A percentile compares a stretch with the other conserved stretches of the same genome.
phyloP scores from a whole-genome alignment of 2,113 vertebrate species.

The Phyllostomus hastatus region DNA sequence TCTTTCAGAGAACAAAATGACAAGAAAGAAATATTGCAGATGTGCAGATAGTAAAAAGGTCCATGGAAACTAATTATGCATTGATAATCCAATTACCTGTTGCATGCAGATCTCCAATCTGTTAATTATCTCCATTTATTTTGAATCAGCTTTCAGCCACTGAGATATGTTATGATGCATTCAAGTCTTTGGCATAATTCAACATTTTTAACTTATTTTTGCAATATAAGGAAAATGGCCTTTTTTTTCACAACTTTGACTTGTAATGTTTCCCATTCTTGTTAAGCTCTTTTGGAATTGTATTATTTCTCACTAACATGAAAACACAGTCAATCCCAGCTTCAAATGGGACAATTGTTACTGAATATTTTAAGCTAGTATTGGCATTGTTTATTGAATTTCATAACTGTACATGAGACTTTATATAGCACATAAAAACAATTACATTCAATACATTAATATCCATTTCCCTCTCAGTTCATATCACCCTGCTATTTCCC shows the following conservation, averaged over 20 bases:
- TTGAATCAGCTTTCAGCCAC: constrained; percentile 73
- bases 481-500: not conserved
- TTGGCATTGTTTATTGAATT: constrained; percentile 36
- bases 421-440: constrained; percentile 39
- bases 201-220: constrained; percentile 55
- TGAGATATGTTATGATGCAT: constrained; percentile 71
- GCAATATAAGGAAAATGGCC: not conserved
- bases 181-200: constrained; percentile 62
- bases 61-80: constrained; percentile 78
- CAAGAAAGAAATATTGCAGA: constrained; percentile 77
- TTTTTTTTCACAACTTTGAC: constrained; percentile 23
- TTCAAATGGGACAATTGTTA: not conserved
- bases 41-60: constrained; percentile 69
- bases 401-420: not conserved
- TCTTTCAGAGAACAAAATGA: constrained; percentile 75
- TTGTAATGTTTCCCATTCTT: not conserved
- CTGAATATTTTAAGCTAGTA: constrained; percentile 2
- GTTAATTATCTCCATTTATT: constrained; percentile 82
- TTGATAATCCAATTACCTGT: constrained; percentile 79
- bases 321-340: not conserved
- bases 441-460: not conserved
- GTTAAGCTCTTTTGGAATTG: constrained; percentile 1
- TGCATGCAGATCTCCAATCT: constrained; percentile 79
- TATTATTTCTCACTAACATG: constrained; percentile 21
- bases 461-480: not conserved